Percentiles rank a stretch among this genome's conserved stretches.
These are phyloP conservation scores for Syritta pipiens DNA, from an alignment of 2,888 invertebrate genomes.

Conservation along the genomic window DNA sequence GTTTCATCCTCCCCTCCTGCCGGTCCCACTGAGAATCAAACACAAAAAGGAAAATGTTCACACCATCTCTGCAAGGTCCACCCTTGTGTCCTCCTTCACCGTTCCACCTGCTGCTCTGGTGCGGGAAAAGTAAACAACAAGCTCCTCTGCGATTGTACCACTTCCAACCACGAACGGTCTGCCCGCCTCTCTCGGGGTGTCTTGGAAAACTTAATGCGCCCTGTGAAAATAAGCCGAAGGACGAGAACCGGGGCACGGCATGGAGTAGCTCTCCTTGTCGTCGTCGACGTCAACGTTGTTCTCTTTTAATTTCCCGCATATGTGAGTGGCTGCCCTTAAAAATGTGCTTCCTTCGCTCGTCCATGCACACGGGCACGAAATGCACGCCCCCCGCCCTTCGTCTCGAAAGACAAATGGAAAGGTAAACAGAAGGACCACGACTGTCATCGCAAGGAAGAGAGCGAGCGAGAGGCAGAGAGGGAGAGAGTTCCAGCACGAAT, in stretches of 20 bases:
- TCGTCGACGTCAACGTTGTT: conserved; percentile 6
- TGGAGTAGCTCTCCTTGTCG: not conserved
- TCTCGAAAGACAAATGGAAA: conserved; percentile 50
- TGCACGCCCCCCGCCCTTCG: conserved; percentile 5
- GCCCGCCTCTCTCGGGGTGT: conserved; percentile 19
- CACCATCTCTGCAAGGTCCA: conserved; percentile 22
- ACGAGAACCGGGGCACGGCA: not conserved
- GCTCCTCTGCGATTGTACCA: conserved; percentile 36
- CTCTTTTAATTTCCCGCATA: conserved; percentile 60
- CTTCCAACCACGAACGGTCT: conserved; percentile 48
- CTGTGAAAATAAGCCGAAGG: conserved; percentile 44
- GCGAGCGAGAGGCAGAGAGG: too few species aligned
- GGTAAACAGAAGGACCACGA: conserved; percentile 33
- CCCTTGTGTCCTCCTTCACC: not conserved
- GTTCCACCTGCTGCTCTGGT: conserved; percentile 11
- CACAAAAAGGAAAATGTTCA: conserved; percentile 41
- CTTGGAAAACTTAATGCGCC: conserved; percentile 31
- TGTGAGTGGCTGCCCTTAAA: conserved; percentile 10
- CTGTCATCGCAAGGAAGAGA: conserved; percentile 32
- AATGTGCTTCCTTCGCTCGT: conserved; percentile 9
- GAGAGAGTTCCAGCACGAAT: conserved; percentile 23
- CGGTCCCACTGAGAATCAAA: too few species aligned
- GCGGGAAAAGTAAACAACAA: conserved; percentile 51
- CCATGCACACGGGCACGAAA: not conserved
- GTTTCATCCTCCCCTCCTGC: too few species aligned